Evolutionary conservation across 2,113 vertebrate genomes (phyloP), one percentile per base, ranked within the genome.

Genomic region (Ciconia boyciana): DNA sequence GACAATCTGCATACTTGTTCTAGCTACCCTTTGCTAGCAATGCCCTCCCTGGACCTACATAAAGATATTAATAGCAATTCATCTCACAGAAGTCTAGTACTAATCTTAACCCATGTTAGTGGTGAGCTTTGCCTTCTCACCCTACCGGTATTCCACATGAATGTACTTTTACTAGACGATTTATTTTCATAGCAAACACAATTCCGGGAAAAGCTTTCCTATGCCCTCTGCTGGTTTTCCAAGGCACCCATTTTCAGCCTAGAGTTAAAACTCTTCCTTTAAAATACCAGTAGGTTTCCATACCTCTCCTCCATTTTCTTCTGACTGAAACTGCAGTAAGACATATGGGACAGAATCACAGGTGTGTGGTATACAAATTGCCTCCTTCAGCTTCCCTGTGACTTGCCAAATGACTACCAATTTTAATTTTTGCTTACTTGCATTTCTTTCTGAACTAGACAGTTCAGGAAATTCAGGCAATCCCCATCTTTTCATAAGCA

Each of bases 171-270:
- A 39, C 18, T 26, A 36, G 36, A 31, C 18, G 6, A 25, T 39
- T 64, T 81, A 49, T 77, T 86, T 48, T 62, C 64, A 15, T 8
- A 71, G 76, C 48, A 60, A 89, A 76, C 68, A 52, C 16, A 32
- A 15, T 18, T 32, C 25, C 60, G 51, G 8, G 28, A 81, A 11
- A 77, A 66, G 86, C 68, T 75, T 87, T 90, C 64, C 51, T 78
- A 8, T n/a, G 88, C 92, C 96, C 94, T 93, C 96, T 94, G 88
- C 92, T 93, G 96, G 90, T 77, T 92, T 91, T 39, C 52, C 34
- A 55, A 65, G 22, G 43, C 10, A 86, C 4, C 3, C 13, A 28
- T 66, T 75, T 66, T n/a, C 32, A 83, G 16, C 11, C 3, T 6
- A 39, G 16, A 72, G 32, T 26, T 43, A n/a, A 66, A 81, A 19